Percentiles rank a stretch among this genome's conserved stretches.
Evolutionary conservation across 2,797 vertebrate genomes (phyloP).

Genomic region (Characodon lateralis): DNA sequence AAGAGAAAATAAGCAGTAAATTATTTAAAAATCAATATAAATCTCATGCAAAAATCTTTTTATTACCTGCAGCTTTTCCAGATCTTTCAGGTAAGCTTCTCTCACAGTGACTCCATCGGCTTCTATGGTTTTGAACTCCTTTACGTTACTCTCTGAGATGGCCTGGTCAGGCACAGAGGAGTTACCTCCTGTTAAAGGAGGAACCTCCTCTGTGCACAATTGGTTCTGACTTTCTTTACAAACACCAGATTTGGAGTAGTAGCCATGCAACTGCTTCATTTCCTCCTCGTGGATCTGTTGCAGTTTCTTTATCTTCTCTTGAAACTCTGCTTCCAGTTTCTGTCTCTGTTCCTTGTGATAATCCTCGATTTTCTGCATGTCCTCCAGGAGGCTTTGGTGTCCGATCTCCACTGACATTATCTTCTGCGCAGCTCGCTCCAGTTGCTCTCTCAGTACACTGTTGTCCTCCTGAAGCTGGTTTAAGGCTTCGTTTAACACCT

Average conservation of each 20-base stretch:
- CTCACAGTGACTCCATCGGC: conserved; percentile 50
- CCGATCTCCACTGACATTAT: conserved; percentile 75
- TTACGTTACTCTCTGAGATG: conserved; percentile 81
- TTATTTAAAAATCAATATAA: background rate
- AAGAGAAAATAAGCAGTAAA: background rate
- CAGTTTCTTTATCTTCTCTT: conserved; percentile 86
- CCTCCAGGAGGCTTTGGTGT: conserved; percentile 76
- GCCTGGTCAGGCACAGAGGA: conserved; percentile 24
- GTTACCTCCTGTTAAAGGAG: conserved; percentile 10
- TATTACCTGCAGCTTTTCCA: conserved; percentile 87
- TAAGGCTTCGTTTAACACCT: conserved; percentile 76
- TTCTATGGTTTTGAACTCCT: conserved; percentile 75
- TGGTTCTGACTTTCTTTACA: conserved; percentile 75
- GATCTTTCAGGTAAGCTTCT: conserved; percentile 84
- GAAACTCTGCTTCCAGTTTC: conserved; percentile 84
- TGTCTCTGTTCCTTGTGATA: conserved; percentile 81
- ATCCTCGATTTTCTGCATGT: conserved; percentile 80
- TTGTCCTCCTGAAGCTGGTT: conserved; percentile 79
- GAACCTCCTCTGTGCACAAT: conserved; percentile 30
- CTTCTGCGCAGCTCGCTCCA: conserved; percentile 81
- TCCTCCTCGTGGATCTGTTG: conserved; percentile 88
- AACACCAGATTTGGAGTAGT: conserved; percentile 77
- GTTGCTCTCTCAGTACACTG: conserved; percentile 68
- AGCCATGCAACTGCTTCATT: conserved; percentile 84
- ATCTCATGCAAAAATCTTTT: background rate